Evolutionary conservation across 2,113 vertebrate genomes (phyloP), one percentile per base, ranked within the genome.

Genomic region (Chionodraco myersi): DNA sequence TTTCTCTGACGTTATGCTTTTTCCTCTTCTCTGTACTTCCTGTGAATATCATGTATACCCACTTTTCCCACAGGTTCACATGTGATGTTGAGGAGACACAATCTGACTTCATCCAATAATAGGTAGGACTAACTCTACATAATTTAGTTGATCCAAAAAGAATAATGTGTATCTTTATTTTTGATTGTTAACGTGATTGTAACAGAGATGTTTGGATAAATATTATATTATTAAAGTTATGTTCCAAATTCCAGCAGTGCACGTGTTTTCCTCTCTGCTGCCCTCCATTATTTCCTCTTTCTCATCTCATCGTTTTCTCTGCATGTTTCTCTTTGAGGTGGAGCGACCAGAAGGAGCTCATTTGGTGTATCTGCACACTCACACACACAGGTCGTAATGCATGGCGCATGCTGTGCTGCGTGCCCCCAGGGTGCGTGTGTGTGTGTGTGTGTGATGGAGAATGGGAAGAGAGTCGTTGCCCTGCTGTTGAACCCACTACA

Each of bases 401-500:
- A 66, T 59, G 53, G 77, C 16, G 68, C 88, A 74, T 80, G 80
- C 89, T 87, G 86, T 49, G 75, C 64, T 52, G 72, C 36, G 16
- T 72, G 72, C 72, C 89, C 76, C 86, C 48, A 51, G 88, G 81
- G 82, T 21, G 21, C 21, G 21, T 82, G 74, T 56, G 60, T 59
- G 72, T 63, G 83, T 79, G 57, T 60, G 75, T 64, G 64, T 76
- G 87, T 87, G 89, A 92, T 91, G 79, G 88, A 91, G 85, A 78
- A 77, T 62, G 68, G 64, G 80, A 75, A 65, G 75, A 75, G 41
- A 82, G 85, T 89, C 84, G 74, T 92, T 92, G 90, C 90, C 91
- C 91, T 79, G 82, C 88, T 86, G 80, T 30, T 92, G 91, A 92
- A 92, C 91, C 86, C 91, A 9, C 52, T 65, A 58, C 45, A n/a